A percentile compares a stretch with the other conserved stretches of the same genome.
These are phyloP conservation scores for Telmatherina bonti DNA, from an alignment of 2,797 vertebrate genomes.

Conservation along the genomic window DNA sequence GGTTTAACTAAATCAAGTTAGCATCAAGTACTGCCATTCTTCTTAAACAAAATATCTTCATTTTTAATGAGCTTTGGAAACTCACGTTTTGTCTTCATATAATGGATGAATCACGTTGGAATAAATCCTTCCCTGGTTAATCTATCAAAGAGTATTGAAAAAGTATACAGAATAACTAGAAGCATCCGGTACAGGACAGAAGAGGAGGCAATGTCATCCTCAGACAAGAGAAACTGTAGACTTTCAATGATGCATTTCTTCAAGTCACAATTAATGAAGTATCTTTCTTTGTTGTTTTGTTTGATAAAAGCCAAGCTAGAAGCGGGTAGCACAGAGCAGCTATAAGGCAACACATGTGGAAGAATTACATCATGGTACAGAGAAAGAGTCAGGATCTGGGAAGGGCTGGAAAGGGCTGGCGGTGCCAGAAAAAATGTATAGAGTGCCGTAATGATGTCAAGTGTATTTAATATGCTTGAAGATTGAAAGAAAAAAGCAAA, in stretches of 20 bases:
- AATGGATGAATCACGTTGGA: slow-evolving; percentile 58
- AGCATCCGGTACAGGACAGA: slow-evolving; percentile 54
- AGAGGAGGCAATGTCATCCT: slow-evolving; percentile 32
- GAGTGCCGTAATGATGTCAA: slow-evolving; percentile 8
- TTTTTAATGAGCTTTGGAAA: slow-evolving; percentile 9
- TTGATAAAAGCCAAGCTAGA: slow-evolving; percentile 23
- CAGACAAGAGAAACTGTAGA: slow-evolving; percentile 20
- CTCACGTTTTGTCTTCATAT: slow-evolving; percentile 36
- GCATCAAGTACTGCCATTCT: slow-evolving; percentile 21
- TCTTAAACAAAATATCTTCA: slow-evolving; percentile 14
- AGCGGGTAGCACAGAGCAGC: slow-evolving; percentile 51
- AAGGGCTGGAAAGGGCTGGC: slow-evolving; percentile 35
- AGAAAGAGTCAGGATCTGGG: slow-evolving; percentile 30
- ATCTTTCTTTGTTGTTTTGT: not conserved
- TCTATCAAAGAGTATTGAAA: slow-evolving; percentile 58
- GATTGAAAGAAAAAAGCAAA: not conserved
- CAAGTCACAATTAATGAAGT: slow-evolving; percentile 8
- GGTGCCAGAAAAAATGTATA: slow-evolving; percentile 16
- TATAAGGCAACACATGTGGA: slow-evolving; percentile 76
- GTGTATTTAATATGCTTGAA: not conserved
- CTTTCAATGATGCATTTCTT: slow-evolving; percentile 13
- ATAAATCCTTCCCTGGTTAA: slow-evolving; percentile 60
- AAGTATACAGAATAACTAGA: slow-evolving; percentile 57
- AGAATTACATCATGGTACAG: slow-evolving; percentile 31
- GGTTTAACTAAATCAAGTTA: slow-evolving; percentile 17